These are phyloP conservation scores for Mizuhopecten yessoensis DNA, from an alignment of 1,140 invertebrate genomes.

Conservation along the genomic window DNA sequence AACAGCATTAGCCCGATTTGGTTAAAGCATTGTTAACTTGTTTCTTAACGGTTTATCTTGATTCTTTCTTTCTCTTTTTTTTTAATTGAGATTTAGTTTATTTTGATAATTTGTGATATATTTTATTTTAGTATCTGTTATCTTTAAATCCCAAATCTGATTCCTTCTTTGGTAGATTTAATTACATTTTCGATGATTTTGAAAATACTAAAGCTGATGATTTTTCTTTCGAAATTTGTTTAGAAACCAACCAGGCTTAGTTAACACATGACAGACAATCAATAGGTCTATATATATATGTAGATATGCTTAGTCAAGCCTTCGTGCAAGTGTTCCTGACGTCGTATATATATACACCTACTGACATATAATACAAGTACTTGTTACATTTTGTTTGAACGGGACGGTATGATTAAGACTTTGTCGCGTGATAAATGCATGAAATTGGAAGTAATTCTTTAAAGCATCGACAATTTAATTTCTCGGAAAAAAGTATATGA, in stretches of 20 bases:
- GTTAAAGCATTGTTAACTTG: neutral
- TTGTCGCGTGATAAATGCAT: too few species aligned
- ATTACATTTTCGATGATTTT: too few species aligned
- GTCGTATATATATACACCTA: neutral
- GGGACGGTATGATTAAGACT: neutral
- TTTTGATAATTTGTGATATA: too few species aligned
- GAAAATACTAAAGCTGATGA: too few species aligned
- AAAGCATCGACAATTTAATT: neutral
- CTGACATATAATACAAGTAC: neutral
- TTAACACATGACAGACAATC: neutral
- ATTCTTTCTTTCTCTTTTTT: too few species aligned
- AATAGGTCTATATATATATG: neutral
- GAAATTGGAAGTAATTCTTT: neutral
- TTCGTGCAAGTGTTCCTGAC: neutral
- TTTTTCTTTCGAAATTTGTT: too few species aligned
- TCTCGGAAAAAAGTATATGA: neutral
- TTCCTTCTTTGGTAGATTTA: too few species aligned
- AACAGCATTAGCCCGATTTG: neutral
- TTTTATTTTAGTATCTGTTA: too few species aligned
- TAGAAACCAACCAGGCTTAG: neutral
- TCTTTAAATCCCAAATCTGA: too few species aligned
- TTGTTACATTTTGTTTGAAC: too few species aligned
- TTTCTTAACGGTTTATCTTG: neutral
- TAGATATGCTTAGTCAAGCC: neutral
- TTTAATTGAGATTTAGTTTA: too few species aligned